Base-by-base conservation (phyloP, 2,888 invertebrate species). In the Bursaphelenchus okinawaensis region DNA sequence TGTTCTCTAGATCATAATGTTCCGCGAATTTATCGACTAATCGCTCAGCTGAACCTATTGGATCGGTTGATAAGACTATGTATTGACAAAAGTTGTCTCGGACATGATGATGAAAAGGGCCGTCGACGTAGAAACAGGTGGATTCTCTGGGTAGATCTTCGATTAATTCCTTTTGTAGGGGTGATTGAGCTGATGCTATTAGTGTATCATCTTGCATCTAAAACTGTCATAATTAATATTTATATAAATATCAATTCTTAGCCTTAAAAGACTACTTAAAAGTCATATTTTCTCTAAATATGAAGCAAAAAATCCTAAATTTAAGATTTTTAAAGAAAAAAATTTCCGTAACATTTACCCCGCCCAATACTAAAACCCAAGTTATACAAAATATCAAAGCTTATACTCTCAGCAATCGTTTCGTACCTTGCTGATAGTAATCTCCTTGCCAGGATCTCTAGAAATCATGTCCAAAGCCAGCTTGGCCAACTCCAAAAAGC, bases 381-480 rank as follows among this genome's bases (percentile, higher is more conserved):
- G n/a, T n/a, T n/a, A n/a, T n/a, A n/a, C n/a, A n/a, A n/a, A n/a
- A n/a, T n/a, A n/a, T n/a, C n/a, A n/a, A n/a, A n/a, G n/a, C n/a
- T n/a, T n/a, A n/a, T n/a, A n/a, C n/a, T n/a, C n/a, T n/a, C n/a
- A n/a, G n/a, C n/a, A n/a, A n/a, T n/a, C n/a, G n/a, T n/a, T n/a
- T n/a, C n/a, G n/a, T n/a, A n/a, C n/a, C 62, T 76, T 78, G 20
- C 72, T 61, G 27, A 72, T 67, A 1, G 75, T 70, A 27, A 78
- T 68, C 19, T 62, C 56, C 0, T 77, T 69, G 0, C 78, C 82
- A 7, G 81, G 74, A 66, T 82, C 82, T 8, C 82, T 66, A 28
- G 72, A 75, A 73, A 82, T 82, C 75, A 75, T 78, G 59, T 72
- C 70, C 51, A 82, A 52, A 7, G 79, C 80, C 26, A 83, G 52